These are phyloP conservation scores for Elymnias hypermnestra DNA, from an alignment of 1,140 invertebrate species.

Conservation along the genomic window DNA sequence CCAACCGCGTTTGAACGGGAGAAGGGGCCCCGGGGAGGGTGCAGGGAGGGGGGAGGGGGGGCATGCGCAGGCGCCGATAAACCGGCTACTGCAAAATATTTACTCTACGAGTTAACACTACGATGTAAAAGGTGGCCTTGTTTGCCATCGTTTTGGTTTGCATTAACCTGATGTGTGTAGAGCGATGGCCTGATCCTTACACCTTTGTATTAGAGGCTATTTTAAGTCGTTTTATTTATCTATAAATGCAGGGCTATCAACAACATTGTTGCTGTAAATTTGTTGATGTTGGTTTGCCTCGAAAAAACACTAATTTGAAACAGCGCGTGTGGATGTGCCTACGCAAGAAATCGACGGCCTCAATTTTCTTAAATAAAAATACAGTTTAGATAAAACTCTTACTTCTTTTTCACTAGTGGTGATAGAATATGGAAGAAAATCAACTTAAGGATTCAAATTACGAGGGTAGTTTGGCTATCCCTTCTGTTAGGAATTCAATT, in stretches of 20 bases:
- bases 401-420: too few species aligned
- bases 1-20: background rate
- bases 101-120: conserved; percentile 15
- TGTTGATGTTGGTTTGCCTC: too few species aligned
- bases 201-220: background rate
- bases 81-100: conserved; percentile 22
- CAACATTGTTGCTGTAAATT: too few species aligned
- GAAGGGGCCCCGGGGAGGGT: background rate
- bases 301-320: too few species aligned
- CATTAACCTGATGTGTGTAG: background rate
- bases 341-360: too few species aligned
- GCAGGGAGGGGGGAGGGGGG: background rate
- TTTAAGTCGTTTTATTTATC: background rate
- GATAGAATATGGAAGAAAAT: too few species aligned
- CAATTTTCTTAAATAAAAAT: too few species aligned
- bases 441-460: too few species aligned
- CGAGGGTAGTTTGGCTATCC: too few species aligned
- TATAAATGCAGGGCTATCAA: background rate
- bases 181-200: background rate
- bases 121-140: conserved; percentile 11
- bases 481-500: too few species aligned
- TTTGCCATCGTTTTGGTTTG: conserved; percentile 2
- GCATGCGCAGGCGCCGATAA: conserved; percentile 14
- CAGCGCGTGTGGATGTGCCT: too few species aligned
- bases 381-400: too few species aligned